Evolutionary conservation across 2,113 vertebrate genomes (phyloP).

Genomic region (Turnix velox): DNA sequence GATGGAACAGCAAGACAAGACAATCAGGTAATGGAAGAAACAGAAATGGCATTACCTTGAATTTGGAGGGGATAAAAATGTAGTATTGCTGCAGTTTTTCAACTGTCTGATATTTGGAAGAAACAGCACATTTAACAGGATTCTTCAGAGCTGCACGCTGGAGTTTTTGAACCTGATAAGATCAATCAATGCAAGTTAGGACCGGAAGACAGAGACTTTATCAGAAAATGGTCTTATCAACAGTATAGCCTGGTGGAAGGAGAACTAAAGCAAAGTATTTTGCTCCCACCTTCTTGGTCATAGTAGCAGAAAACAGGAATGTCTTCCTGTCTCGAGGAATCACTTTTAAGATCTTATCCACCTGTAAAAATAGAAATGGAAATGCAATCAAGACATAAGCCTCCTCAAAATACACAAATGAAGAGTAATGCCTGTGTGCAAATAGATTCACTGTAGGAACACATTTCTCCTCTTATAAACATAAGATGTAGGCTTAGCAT

Average conservation of each 20-base stretch:
- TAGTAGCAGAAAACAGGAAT: slow-evolving; percentile 95
- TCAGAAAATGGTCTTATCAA: background rate
- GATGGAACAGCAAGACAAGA: background rate
- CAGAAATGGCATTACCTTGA: slow-evolving; percentile 80
- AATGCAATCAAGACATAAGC: background rate
- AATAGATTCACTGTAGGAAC: background rate
- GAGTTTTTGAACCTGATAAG: slow-evolving; percentile 91
- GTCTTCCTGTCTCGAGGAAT: slow-evolving; percentile 94
- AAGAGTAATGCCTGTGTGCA: background rate
- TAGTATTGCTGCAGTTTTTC: slow-evolving; percentile 98
- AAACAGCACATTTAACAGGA: slow-evolving; percentile 93
- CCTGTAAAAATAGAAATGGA: slow-evolving; percentile 68
- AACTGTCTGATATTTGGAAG: slow-evolving; percentile 94
- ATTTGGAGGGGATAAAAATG: slow-evolving; percentile 94
- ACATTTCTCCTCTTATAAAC: background rate
- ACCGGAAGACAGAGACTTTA: background rate
- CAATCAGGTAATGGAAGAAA: background rate
- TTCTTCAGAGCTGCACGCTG: slow-evolving; percentile 93
- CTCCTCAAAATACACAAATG: background rate
- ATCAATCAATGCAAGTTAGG: background rate
- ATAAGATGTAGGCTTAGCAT: background rate
- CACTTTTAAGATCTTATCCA: slow-evolving; percentile 96
- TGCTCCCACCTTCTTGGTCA: slow-evolving; percentile 93
- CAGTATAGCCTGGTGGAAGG: background rate
- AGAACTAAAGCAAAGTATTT: background rate